Base-by-base conservation (phyloP, 1,140 invertebrate species). In the Pantala flavescens region DNA sequence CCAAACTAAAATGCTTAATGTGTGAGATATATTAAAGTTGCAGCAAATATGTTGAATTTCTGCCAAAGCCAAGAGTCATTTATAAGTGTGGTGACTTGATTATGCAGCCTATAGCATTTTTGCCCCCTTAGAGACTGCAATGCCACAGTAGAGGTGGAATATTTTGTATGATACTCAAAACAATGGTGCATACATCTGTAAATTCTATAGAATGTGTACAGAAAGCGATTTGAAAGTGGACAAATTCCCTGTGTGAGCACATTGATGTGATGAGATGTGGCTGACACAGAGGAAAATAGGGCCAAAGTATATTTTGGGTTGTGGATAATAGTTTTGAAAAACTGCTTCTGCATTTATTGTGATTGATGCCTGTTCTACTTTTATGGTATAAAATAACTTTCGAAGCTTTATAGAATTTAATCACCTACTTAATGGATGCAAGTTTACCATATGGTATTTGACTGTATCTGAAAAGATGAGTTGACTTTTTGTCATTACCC, bases 111-210 rank as follows among this genome's bases (percentile, higher is more conserved):
- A 63, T 76, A 75, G 76, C 71, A 75, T 76, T 73, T 77, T 72
- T 72, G 49, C 73, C 76, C 74, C 49, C 49, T 74, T 73, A 75
- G 74, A 77, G 74, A 76, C 75, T 77, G 74, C 73, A 76, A 75
- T 11, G 70, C 76, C 71, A 76, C 73, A 24, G 24, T 76, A 74
- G 73, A 73, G 71, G 75, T 77, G 76, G 73, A 76, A 77, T 77
- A 75, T 77, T 75, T 77, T 77, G 76, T 77, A 77, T 77, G 76
- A 77, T 77, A 77, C 76, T 77, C 76, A 76, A 77, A 76, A 75
- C 72, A 75, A 77, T 77, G 76, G 76, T 77, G 76, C 76, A 77
- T 77, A 75, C 72, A 75, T 77, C 76, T 76, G 75, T 76, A 75
- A 77, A 75, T 75, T 74, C 74, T 76, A 73, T 76, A 75, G 55